Base-by-base conservation (phyloP, 2,888 invertebrate genomes). In the Acrobasis suavella region DNA sequence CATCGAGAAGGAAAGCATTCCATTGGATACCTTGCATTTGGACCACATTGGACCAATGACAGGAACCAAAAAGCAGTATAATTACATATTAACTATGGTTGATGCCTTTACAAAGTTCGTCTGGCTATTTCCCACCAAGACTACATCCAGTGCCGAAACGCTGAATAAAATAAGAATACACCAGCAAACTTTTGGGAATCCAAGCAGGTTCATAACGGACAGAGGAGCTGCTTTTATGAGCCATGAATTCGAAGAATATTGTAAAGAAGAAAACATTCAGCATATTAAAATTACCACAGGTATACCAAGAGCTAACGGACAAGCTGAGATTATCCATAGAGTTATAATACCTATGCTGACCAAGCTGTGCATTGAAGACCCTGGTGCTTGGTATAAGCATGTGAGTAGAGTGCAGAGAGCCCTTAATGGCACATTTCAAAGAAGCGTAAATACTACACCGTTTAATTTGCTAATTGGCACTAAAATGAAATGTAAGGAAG, bases 41-140 rank as follows among this genome's bases (percentile, higher is more conserved):
- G 83, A 85, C 54, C 85, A 82, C 56, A 50, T 86, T 0, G 83
- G 82, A 10, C 82, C 81, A 0, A 46, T 81, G 14, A 68, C 74
- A 0, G 70, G 72, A 3, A 83, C 81, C 0, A 69, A 69, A 1
- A 82, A 80, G 62, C 58, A 63, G n/a, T 82, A 82, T 51, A 79
- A 80, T 51, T 68, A 84, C 49, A 76, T 87, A 0, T 70, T 86
- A 0, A 78, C 77, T 0, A 67, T 83, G 0, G 64, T 83, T n/a
- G n/a, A 50, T n/a, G 50, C 15, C 5, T 50, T 50, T 50, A 50
- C 50, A 8, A 50, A 50, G 60, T 83, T 82, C 71, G 72, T 70
- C 1, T 84, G 85, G 80, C 14, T 83, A 0, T 83, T 74, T 60
- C 81, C 82, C 1, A 73, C 72, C 0, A 82, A 81, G 60, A 64